Conservation (phyloP, 92 coral and sea anemone genomes). For the Phenganax marumi region DNA sequence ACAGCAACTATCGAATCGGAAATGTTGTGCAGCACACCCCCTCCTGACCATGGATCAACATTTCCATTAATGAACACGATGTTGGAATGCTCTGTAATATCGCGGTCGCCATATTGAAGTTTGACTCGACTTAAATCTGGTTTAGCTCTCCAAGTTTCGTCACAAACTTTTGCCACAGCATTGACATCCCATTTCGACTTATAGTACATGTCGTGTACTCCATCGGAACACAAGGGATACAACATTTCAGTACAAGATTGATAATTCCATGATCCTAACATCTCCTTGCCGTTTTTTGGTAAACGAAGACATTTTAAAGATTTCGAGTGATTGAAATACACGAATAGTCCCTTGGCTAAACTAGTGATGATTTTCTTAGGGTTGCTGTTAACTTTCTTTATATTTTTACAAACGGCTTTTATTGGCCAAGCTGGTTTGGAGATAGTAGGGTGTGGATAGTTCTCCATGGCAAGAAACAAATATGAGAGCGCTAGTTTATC, state of each 20-base stretch:
- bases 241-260: slow-evolving; percentile 42
- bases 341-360: slow-evolving; percentile 15
- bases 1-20: slow-evolving; percentile 35
- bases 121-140: slow-evolving; percentile 27
- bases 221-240: slow-evolving; percentile 36
- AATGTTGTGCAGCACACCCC: slow-evolving; percentile 21
- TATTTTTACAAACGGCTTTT: slow-evolving; percentile 36
- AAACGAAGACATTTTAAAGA: slow-evolving; percentile 38
- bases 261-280: slow-evolving; percentile 40
- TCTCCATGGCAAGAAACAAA: slow-evolving; percentile 38
- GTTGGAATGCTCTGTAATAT: slow-evolving; percentile 39
- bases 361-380: neutral
- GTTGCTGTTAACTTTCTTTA: neutral
- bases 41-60: slow-evolving; percentile 40
- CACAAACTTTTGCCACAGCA: slow-evolving; percentile 17
- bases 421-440: slow-evolving; percentile 43
- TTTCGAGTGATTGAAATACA: slow-evolving; percentile 37
- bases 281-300: slow-evolving; percentile 35
- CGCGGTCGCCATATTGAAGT: slow-evolving; percentile 40
- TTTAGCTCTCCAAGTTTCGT: slow-evolving; percentile 23
- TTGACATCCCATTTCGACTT: slow-evolving; percentile 31
- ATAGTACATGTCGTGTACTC: slow-evolving; percentile 36
- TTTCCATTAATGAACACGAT: slow-evolving; percentile 33
- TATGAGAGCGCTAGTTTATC: slow-evolving; percentile 37
- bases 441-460: slow-evolving; percentile 20